Evolutionary conservation across 1,140 invertebrate genomes (phyloP).

Genomic region (Drosophila suzukii): DNA sequence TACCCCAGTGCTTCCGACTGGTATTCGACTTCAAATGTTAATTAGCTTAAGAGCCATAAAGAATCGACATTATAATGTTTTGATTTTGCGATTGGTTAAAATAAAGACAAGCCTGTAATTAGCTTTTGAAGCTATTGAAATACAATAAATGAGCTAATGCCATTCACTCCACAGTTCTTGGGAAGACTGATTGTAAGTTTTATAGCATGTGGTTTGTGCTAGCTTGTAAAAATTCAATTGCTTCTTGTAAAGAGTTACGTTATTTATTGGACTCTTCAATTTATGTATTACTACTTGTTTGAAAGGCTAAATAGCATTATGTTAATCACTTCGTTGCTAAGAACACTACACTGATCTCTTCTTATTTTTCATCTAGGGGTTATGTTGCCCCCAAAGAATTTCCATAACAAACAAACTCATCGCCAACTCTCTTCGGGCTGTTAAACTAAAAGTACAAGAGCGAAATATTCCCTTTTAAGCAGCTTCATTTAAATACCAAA

Average conservation of each 20-base stretch:
- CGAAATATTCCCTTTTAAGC: constrained; percentile 24
- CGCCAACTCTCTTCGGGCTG: constrained; percentile 10
- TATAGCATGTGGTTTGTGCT: background rate
- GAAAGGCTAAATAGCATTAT: no score
- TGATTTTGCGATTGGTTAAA: constrained; percentile 32
- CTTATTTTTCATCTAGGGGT: background rate
- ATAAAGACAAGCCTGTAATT: constrained; percentile 22
- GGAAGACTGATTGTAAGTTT: background rate
- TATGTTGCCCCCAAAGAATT: constrained; percentile 1
- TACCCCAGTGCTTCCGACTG: constrained; percentile 11
- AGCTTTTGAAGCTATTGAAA: constrained; percentile 1
- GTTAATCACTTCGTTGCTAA: background rate
- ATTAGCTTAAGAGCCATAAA: constrained; percentile 32
- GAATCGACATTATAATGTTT: constrained; percentile 21
- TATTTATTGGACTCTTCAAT: background rate
- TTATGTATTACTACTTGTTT: background rate
- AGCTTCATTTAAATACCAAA: constrained; percentile 48
- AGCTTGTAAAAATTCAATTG: background rate
- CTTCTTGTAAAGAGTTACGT: background rate
- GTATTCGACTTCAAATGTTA: constrained; percentile 27
- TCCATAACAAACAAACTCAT: constrained; percentile 30
- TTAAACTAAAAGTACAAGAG: constrained; percentile 20
- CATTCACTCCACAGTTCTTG: background rate
- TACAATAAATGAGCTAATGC: constrained; percentile 4
- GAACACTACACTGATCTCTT: background rate